Conservation (phyloP, 2,888 invertebrate species). For the Drosophila mercatorum region DNA sequence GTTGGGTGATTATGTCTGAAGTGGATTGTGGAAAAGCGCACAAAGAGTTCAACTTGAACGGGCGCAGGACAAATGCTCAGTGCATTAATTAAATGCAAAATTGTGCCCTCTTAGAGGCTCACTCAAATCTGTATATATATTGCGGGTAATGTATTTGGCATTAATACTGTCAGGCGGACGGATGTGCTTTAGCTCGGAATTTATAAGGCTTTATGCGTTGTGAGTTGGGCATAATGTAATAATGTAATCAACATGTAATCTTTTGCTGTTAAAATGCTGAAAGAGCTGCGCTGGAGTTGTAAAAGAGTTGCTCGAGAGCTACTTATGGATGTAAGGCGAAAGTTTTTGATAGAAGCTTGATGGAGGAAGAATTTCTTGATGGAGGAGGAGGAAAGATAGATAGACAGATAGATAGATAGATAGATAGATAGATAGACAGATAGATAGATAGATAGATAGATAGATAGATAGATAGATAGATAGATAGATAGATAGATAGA, state of each 20-base stretch:
- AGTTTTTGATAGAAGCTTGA: neutral
- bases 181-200: conserved; percentile 11
- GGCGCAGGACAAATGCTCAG: conserved; percentile 49
- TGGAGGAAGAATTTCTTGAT: no score
- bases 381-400: no score
- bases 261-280: no score
- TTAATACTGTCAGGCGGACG: conserved; percentile 1
- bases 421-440: no score
- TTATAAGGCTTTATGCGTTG: neutral
- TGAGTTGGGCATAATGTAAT: neutral
- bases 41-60: conserved; percentile 52
- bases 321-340: neutral
- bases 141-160: conserved; percentile 12
- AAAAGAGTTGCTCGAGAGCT: neutral
- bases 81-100: conserved; percentile 70
- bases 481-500: no score
- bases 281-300: neutral
- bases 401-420: no score
- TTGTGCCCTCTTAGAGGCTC: conserved; percentile 27
- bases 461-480: no score
- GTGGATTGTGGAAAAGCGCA: conserved; percentile 50
- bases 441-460: no score
- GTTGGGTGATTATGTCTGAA: conserved; percentile 64
- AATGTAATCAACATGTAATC: neutral
- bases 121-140: conserved; percentile 7